phyloP scores from a whole-genome alignment of 2,797 vertebrate genomes.

The Centropyge bicolor region DNA sequence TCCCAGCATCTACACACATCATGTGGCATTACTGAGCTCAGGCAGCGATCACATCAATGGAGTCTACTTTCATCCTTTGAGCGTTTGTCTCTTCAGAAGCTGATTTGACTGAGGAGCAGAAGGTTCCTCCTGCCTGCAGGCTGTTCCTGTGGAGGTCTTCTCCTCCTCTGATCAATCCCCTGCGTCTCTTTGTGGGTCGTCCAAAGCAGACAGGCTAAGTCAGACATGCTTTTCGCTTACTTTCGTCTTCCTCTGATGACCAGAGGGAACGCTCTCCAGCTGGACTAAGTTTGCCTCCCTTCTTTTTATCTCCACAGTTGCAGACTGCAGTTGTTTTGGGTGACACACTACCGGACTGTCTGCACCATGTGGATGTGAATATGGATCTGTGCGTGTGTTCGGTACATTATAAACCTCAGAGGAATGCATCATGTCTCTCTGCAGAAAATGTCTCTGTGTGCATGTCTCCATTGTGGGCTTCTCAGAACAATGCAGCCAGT shows the following conservation, averaged over 20 bases:
- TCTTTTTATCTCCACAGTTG: constrained; percentile 71
- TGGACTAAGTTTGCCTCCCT: constrained; percentile 69
- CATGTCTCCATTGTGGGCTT: constrained; percentile 57
- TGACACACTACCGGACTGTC: constrained; percentile 60
- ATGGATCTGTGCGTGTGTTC: constrained; percentile 56
- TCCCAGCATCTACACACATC: constrained; percentile 54
- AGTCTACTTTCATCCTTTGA: constrained; percentile 68
- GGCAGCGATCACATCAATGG: constrained; percentile 60
- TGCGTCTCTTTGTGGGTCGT: constrained; percentile 74
- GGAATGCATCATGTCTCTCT: constrained; percentile 62
- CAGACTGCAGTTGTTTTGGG: constrained; percentile 71
- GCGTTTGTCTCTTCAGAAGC: constrained; percentile 63
- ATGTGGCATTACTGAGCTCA: constrained; percentile 56
- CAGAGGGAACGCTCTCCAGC: constrained; percentile 73
- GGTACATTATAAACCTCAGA: constrained; percentile 64
- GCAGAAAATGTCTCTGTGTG: constrained; percentile 44
- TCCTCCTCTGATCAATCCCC: constrained; percentile 71
- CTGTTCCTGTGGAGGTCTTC: constrained; percentile 66
- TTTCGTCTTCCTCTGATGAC: constrained; percentile 73
- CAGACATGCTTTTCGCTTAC: constrained; percentile 73
- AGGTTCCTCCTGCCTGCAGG: constrained; percentile 70
- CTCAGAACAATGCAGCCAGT: constrained; percentile 68
- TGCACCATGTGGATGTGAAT: constrained; percentile 51
- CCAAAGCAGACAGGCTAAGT: constrained; percentile 77
- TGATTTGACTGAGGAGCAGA: constrained; percentile 61